These are phyloP conservation scores for Pseudachorutes palmiensis DNA, from an alignment of 1,140 invertebrate species.

Conservation along the genomic window DNA sequence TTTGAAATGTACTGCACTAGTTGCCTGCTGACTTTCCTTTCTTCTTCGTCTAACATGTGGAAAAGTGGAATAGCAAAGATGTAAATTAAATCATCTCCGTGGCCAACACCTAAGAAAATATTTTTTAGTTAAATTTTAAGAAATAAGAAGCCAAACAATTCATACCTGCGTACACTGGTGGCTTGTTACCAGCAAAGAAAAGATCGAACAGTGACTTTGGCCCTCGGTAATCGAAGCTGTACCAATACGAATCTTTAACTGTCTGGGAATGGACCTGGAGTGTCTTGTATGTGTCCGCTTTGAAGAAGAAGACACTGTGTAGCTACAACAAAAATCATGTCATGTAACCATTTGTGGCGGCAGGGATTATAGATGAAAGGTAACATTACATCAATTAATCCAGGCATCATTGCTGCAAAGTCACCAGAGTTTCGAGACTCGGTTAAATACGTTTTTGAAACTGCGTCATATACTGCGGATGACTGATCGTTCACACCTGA, in stretches of 20 bases:
- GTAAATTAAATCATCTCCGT: constrained; percentile 37
- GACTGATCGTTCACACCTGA: constrained; percentile 3
- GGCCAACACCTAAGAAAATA: constrained; percentile 27
- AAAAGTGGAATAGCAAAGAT: constrained; percentile 24
- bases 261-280: constrained; percentile 24
- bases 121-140: neutral
- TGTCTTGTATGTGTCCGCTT: constrained; percentile 26
- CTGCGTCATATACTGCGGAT: constrained; percentile 23
- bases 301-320: constrained; percentile 34
- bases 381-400: constrained; percentile 30
- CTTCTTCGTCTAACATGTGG: constrained; percentile 18
- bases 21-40: constrained; percentile 20
- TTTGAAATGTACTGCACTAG: constrained; percentile 34
- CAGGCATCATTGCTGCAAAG: constrained; percentile 24
- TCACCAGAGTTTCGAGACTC: constrained; percentile 13
- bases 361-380: neutral
- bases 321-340: constrained; percentile 22
- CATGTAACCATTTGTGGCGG: neutral
- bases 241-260: constrained; percentile 26
- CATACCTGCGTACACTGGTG: constrained; percentile 6
- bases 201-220: constrained; percentile 1
- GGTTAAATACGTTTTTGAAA: constrained; percentile 22
- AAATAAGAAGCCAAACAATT: neutral
- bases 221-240: constrained; percentile 31
- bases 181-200: constrained; percentile 1